Percentiles rank a stretch among this genome's conserved stretches.
These are phyloP conservation scores for Heliconius congener DNA, from an alignment of 1,140 invertebrate species.

Conservation along the genomic window DNA sequence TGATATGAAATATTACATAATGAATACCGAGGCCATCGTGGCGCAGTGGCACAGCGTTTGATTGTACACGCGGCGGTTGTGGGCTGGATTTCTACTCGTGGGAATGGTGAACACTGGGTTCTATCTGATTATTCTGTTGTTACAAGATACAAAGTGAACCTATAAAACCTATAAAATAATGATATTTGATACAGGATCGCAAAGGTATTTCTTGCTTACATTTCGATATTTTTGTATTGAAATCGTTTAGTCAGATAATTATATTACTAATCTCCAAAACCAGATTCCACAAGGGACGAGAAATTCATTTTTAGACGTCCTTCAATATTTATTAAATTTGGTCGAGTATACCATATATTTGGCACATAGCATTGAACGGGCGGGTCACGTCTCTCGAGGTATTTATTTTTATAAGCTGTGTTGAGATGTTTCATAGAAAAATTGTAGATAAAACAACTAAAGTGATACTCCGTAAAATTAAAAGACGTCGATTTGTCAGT, in stretches of 20 bases:
- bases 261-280: background rate
- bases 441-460: background rate
- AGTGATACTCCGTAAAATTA: background rate
- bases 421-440: conserved; percentile 4
- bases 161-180: too few relatives aligned
- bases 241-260: background rate
- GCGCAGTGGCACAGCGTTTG: too few relatives aligned
- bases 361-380: background rate
- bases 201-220: background rate
- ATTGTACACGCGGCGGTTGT: too few relatives aligned
- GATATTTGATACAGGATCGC: background rate
- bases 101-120: too few relatives aligned
- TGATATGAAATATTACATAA: too few relatives aligned
- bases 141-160: too few relatives aligned
- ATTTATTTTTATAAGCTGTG: background rate
- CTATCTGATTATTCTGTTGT: too few relatives aligned
- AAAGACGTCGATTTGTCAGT: background rate
- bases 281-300: background rate
- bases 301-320: background rate
- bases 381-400: conserved; percentile 1
- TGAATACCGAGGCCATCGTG: too few relatives aligned
- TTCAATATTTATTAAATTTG: conserved; percentile 7
- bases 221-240: background rate
- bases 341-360: conserved; percentile 3
- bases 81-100: too few relatives aligned